A percentile compares a stretch with the other conserved stretches of the same genome.
phyloP scores from a whole-genome alignment of 2,888 invertebrate genomes.

The Andrena chrysosceles region DNA sequence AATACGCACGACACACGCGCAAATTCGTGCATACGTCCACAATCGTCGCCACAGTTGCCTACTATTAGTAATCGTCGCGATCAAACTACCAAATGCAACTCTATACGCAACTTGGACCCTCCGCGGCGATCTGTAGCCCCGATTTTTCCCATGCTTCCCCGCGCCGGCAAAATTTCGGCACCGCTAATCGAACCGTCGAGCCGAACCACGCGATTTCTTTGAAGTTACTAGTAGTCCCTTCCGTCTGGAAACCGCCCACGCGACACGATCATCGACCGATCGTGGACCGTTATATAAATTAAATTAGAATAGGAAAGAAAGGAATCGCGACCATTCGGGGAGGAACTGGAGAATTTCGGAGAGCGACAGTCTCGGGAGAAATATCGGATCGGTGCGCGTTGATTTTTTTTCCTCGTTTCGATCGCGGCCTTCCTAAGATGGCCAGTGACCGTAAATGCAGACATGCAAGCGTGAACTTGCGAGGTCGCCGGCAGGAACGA shows the following conservation, averaged over 20 bases:
- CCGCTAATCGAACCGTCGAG: not conserved
- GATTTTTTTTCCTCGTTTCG: conserved; percentile 29
- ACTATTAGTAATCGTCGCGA: conserved; percentile 78
- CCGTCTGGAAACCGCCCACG: conserved; percentile 32
- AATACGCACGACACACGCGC: conserved; percentile 48
- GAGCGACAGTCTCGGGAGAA: conserved; percentile 2
- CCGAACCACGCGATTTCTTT: not conserved
- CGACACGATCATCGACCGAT: not conserved
- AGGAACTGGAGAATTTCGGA: not conserved
- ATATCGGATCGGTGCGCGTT: conserved; percentile 20
- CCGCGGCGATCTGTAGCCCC: not conserved
- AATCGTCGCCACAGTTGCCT: conserved; percentile 72
- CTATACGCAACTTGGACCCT: not conserved
- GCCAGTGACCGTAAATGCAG: conserved; percentile 66
- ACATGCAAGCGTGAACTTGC: conserved; percentile 57
- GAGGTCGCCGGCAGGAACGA: conserved; percentile 63
- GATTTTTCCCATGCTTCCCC: no score
- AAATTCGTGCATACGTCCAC: conserved; percentile 59
- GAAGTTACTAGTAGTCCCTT: conserved; percentile 14
- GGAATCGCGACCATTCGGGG: not conserved
- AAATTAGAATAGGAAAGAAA: not conserved
- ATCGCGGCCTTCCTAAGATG: conserved; percentile 70
- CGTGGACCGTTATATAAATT: not conserved
- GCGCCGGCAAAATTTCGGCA: not conserved
- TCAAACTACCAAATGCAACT: conserved; percentile 34